Percentiles rank a stretch among this genome's conserved stretches.
These are phyloP conservation scores for Watsonalla binaria DNA, from an alignment of 2,888 invertebrate species.

Conservation along the genomic window DNA sequence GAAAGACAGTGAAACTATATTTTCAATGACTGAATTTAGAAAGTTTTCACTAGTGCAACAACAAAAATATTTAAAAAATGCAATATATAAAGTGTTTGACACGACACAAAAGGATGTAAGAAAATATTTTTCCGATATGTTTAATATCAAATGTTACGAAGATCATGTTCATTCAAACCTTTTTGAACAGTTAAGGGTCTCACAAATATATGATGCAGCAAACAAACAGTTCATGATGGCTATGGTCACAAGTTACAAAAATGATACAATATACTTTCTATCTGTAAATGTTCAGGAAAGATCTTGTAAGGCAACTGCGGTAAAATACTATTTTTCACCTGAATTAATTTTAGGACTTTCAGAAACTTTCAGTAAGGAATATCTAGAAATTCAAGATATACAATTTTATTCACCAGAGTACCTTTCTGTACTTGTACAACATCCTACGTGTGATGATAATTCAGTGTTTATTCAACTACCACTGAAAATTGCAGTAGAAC, in stretches of 20 bases:
- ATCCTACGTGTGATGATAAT: slow-evolving; percentile 58
- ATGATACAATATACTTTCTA: slow-evolving; percentile 71
- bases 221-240: slow-evolving; percentile 74
- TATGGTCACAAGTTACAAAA: slow-evolving; percentile 51
- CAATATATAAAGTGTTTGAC: slow-evolving; percentile 83
- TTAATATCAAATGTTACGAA: slow-evolving; percentile 73
- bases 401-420: slow-evolving; percentile 87
- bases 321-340: slow-evolving; percentile 75
- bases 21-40: slow-evolving; percentile 85
- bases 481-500: slow-evolving; percentile 64
- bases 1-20: slow-evolving; percentile 83
- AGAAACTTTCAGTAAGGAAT: slow-evolving; percentile 33
- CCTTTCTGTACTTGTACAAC: slow-evolving; percentile 84
- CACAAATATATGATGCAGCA: slow-evolving; percentile 69
- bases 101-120: slow-evolving; percentile 81
- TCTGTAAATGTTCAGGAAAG: slow-evolving; percentile 67
- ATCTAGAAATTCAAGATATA: slow-evolving; percentile 80
- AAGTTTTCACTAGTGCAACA: slow-evolving; percentile 90
- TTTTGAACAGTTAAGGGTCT: slow-evolving; percentile 52
- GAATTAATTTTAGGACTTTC: slow-evolving; percentile 48
- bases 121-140: slow-evolving; percentile 78
- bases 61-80: slow-evolving; percentile 82
- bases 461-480: slow-evolving; percentile 73
- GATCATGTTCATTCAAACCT: slow-evolving; percentile 36
- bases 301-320: slow-evolving; percentile 62